Evolutionary conservation across 1,140 invertebrate genomes (phyloP).

Genomic region (Aphis gossypii): DNA sequence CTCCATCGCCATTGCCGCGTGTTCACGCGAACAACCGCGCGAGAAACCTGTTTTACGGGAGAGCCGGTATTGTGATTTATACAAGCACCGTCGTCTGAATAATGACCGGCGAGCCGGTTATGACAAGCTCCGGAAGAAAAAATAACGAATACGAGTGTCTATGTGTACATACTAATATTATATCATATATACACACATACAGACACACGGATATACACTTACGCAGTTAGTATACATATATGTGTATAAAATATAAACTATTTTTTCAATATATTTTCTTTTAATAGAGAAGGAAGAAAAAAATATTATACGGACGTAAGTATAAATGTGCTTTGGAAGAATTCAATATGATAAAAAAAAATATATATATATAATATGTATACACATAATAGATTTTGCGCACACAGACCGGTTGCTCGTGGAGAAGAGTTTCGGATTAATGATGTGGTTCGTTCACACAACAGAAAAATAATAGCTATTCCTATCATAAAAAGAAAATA

Average conservation of each 20-base stretch:
- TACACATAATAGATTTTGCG: constrained; percentile 43
- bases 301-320: constrained; percentile 14
- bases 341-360: constrained; percentile 27
- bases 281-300: background rate
- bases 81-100: constrained; percentile 54
- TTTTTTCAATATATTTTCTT: constrained; percentile 46
- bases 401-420: constrained; percentile 39
- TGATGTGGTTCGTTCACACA: constrained; percentile 35
- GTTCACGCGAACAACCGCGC: constrained; percentile 44
- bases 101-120: constrained; percentile 52
- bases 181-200: constrained; percentile 3
- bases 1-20: background rate
- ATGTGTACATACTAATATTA: constrained; percentile 46
- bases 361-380: background rate
- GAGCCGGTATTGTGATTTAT: constrained; percentile 55
- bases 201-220: background rate
- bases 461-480: constrained; percentile 29
- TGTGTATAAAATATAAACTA: background rate
- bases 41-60: constrained; percentile 47
- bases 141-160: background rate
- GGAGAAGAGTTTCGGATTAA: constrained; percentile 55
- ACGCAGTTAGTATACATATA: background rate
- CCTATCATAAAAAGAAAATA: background rate
- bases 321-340: constrained; percentile 22
- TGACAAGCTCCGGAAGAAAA: constrained; percentile 57